Evolutionary conservation across 2,113 vertebrate species (phyloP).

Genomic region (Zapornia atra): DNA sequence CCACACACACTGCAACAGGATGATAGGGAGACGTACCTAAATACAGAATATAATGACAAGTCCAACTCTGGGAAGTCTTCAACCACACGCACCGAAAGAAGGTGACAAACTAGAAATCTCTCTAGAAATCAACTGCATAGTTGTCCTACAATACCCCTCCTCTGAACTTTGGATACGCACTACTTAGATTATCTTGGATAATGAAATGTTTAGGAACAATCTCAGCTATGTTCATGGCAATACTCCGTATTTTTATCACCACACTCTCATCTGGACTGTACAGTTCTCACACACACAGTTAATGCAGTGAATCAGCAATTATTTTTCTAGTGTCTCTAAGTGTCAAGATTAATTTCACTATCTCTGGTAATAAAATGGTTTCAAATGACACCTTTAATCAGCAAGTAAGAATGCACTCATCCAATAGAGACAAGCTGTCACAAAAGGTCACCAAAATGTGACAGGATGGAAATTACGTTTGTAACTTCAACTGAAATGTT

Average conservation of each 20-base stretch:
- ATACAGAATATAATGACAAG: neutral
- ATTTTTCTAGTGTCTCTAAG: slow-evolving; percentile 85
- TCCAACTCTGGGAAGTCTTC: neutral
- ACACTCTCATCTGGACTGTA: slow-evolving; percentile 52
- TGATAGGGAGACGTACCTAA: neutral
- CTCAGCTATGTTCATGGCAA: neutral
- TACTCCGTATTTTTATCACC: neutral
- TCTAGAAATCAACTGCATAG: neutral
- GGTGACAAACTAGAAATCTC: neutral
- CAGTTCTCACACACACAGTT: slow-evolving; percentile 70
- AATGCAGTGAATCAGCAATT: slow-evolving; percentile 89
- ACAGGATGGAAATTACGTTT: slow-evolving; percentile 89
- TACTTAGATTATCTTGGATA: neutral
- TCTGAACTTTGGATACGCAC: neutral
- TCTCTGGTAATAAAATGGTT: slow-evolving; percentile 89
- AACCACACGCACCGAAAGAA: neutral
- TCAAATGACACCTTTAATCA: slow-evolving; percentile 93
- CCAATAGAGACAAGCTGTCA: slow-evolving; percentile 90
- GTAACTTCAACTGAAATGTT: slow-evolving; percentile 88
- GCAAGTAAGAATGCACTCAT: slow-evolving; percentile 83
- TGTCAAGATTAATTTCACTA: slow-evolving; percentile 92
- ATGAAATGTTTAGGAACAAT: neutral
- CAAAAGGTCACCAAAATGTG: slow-evolving; percentile 89
- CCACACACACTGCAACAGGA: neutral
- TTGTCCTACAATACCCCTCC: neutral